Evolutionary conservation across 2,888 invertebrate genomes (phyloP).

Genomic region (Microplitis manilae): DNA sequence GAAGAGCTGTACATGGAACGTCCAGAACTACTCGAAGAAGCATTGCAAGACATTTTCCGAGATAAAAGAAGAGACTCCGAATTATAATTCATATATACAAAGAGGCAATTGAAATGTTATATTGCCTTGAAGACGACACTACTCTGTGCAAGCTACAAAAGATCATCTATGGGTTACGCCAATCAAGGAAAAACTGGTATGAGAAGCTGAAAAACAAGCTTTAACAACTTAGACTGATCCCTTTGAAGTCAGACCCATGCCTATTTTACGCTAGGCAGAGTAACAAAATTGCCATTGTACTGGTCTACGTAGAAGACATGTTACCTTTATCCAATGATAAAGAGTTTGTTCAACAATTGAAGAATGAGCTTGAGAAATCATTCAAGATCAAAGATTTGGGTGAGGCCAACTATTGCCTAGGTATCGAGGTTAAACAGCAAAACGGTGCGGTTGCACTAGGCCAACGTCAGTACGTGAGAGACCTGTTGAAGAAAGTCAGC

Average conservation of each 20-base stretch:
- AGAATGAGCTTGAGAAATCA: neutral
- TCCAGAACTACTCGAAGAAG: constrained; percentile 17
- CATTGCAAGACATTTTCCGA: constrained; percentile 4
- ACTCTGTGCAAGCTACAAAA: neutral
- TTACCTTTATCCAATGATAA: neutral
- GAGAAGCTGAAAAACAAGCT: neutral
- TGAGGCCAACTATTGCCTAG: constrained; percentile 22
- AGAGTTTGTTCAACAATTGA: neutral
- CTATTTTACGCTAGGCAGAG: neutral
- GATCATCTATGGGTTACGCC: constrained; percentile 21
- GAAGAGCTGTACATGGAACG: constrained; percentile 27
- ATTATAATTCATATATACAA: too few species aligned
- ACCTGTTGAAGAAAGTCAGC: neutral
- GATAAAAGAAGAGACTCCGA: neutral
- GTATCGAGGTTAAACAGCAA: constrained; percentile 17
- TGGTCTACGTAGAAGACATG: constrained; percentile 24
- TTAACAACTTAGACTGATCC: too few species aligned
- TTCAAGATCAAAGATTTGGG: constrained; percentile 16
- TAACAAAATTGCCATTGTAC: neutral
- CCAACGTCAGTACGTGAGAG: constrained; percentile 5
- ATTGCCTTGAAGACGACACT: neutral
- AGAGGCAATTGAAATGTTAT: constrained; percentile 10
- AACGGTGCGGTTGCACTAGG: neutral
- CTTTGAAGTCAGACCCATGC: too few species aligned
- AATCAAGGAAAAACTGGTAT: constrained; percentile 20